These are phyloP conservation scores for Pachyuromys duprasi DNA, from an alignment of 2,797 vertebrate species.

Conservation along the genomic window DNA sequence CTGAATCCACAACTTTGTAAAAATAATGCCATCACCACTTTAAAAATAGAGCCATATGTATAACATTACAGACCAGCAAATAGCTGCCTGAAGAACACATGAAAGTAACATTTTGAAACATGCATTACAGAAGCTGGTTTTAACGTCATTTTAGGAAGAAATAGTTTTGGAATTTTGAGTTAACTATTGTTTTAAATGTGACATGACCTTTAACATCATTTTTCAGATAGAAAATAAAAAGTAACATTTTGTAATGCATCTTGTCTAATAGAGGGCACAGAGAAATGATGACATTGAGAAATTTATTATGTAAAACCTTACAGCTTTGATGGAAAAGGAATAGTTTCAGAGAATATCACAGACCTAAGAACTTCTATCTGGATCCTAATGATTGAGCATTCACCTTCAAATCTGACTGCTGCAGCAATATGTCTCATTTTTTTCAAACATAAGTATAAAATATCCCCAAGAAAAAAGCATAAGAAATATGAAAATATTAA, in stretches of 20 bases:
- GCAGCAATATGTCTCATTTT: neutral
- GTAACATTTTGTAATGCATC: neutral
- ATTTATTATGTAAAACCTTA: neutral
- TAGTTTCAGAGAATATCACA: slow-evolving; percentile 21
- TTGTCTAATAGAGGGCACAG: neutral
- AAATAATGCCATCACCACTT: neutral
- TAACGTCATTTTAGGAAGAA: neutral
- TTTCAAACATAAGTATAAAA: neutral
- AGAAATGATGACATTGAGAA: slow-evolving; percentile 7
- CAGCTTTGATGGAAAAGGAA: neutral
- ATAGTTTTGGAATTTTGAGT: neutral
- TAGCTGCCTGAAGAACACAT: neutral
- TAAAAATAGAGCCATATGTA: neutral
- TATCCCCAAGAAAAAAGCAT: neutral
- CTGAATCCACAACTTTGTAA: neutral
- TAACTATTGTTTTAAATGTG: slow-evolving; percentile 36
- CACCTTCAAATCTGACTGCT: neutral
- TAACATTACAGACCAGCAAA: neutral
- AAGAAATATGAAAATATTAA: neutral
- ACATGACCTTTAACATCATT: neutral
- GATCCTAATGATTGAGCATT: neutral
- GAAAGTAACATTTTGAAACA: slow-evolving; percentile 13
- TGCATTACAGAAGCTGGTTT: neutral
- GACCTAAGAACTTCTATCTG: neutral
- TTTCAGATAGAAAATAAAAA: slow-evolving; percentile 20